These are phyloP conservation scores for Myotis vivesi DNA, from an alignment of 2,797 vertebrate genomes.

Conservation along the genomic window DNA sequence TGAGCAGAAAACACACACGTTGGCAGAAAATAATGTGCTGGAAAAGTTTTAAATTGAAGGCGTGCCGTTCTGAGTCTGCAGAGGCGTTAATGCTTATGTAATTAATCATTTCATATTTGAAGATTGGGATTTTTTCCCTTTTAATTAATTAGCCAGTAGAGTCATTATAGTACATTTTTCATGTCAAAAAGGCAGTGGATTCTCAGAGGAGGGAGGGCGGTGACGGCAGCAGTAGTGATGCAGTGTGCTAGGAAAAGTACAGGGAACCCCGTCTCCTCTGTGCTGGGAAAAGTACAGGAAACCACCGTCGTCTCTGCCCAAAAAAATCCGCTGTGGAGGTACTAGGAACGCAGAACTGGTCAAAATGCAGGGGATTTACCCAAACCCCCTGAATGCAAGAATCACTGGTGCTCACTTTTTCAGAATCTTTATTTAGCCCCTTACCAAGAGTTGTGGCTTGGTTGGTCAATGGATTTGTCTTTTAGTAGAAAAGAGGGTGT, in stretches of 20 bases:
- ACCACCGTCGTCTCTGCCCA: background rate
- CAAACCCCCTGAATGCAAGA: background rate
- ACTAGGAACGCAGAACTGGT: background rate
- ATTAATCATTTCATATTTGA: constrained; percentile 77
- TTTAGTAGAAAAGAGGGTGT: background rate
- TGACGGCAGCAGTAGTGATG: background rate
- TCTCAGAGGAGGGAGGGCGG: constrained; percentile 12
- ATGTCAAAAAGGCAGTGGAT: constrained; percentile 66
- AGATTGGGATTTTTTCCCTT: constrained; percentile 62
- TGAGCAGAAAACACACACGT: constrained; percentile 47
- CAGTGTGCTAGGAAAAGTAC: background rate
- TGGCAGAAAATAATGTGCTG: constrained; percentile 63
- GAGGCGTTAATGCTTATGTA: constrained; percentile 66
- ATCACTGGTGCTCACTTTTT: background rate
- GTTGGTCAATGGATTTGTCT: background rate
- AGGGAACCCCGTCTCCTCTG: background rate
- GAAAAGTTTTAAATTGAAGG: constrained; percentile 62
- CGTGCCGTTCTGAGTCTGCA: constrained; percentile 40
- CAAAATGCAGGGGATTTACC: background rate
- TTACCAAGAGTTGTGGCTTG: background rate
- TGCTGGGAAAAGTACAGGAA: background rate
- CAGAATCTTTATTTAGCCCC: background rate
- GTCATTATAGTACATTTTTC: constrained; percentile 70
- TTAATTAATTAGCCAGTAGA: constrained; percentile 75
- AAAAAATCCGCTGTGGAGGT: background rate